Conservation (phyloP, 2,888 invertebrate genomes). For the Entomobrya proxima region DNA sequence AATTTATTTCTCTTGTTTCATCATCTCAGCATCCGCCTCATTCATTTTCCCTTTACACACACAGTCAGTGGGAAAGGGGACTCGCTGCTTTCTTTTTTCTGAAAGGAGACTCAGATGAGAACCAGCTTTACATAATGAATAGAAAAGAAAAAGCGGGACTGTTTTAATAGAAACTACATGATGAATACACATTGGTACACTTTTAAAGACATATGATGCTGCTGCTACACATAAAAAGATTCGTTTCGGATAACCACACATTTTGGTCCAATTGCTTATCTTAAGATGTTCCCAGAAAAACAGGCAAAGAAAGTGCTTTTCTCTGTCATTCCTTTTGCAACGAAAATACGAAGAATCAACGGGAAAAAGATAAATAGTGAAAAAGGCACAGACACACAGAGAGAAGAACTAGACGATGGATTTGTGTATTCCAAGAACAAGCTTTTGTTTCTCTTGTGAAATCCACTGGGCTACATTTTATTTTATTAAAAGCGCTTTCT, state of each 20-base stretch:
- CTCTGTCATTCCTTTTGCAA: constrained; percentile 10
- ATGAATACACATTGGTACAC: too few species aligned
- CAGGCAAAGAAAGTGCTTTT: background rate
- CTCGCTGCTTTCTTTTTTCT: background rate
- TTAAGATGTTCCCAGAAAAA: too few species aligned
- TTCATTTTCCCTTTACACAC: constrained; percentile 1
- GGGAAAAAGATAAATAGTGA: background rate
- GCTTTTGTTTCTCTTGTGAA: too few species aligned
- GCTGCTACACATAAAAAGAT: too few species aligned
- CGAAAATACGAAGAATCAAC: background rate
- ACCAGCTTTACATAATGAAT: constrained; percentile 32
- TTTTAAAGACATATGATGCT: too few species aligned
- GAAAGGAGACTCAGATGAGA: background rate
- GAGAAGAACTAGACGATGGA: too few species aligned
- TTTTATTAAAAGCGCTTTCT: too few species aligned
- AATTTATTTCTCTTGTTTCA: constrained; percentile 42
- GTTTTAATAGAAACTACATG: background rate
- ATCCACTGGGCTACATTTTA: too few species aligned
- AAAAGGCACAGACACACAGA: background rate
- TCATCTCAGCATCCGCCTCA: too few species aligned
- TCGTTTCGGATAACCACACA: too few species aligned
- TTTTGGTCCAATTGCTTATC: too few species aligned
- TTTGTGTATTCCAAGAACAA: too few species aligned
- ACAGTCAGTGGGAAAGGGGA: background rate
- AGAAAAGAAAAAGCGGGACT: constrained; percentile 5